Evolutionary conservation across 1,140 invertebrate species (phyloP), one percentile per base, ranked within the genome.

Genomic region (Kradibia gibbosae): DNA sequence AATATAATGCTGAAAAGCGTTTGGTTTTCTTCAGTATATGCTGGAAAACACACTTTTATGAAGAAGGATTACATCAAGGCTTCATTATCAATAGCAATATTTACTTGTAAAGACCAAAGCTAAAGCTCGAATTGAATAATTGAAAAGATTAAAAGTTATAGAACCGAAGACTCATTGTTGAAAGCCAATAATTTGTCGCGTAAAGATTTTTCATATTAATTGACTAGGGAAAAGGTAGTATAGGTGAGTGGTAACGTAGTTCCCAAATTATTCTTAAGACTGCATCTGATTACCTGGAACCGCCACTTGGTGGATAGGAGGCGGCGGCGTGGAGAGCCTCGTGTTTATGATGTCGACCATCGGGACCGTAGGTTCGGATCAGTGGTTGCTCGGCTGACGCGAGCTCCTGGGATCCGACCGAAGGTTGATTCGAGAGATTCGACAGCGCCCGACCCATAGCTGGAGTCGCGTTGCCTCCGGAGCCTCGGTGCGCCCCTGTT

Each of bases 281-380:
- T 22, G 15, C 22, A 22, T 34, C 10, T 1, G 13, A 31, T 53
- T 53, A 91, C 89, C 90, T 91, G 11, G 90, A 91, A 28, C 88
- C 90, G 53, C 89, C 88, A 45, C 84, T 90, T 0, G 90, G 88
- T 13, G 92, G 88, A 55, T 92, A 91, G 11, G 92, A 92, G n/a
- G 90, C 92, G 22, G 90, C 88, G 31, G 91, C 89, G 53, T 92
- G 91, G 20, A 91, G 82, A 15, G 88, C 84, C 78, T 92, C 91
- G 55, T 85, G 84, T 57, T 89, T 89, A n/a, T 86, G 82, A 65
- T 89, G 88, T 22, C 94, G 93, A 13, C 95, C 95, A 85, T 96
- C 95, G 0, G 95, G 95, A 34, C 94, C 94, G 82, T 95, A 96
- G 0, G 95, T 94, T 81, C 95, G 92, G 78, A 96, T 96, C 83